Evolutionary conservation across 2,113 vertebrate species (phyloP).

Genomic region (Columbina picui): DNA sequence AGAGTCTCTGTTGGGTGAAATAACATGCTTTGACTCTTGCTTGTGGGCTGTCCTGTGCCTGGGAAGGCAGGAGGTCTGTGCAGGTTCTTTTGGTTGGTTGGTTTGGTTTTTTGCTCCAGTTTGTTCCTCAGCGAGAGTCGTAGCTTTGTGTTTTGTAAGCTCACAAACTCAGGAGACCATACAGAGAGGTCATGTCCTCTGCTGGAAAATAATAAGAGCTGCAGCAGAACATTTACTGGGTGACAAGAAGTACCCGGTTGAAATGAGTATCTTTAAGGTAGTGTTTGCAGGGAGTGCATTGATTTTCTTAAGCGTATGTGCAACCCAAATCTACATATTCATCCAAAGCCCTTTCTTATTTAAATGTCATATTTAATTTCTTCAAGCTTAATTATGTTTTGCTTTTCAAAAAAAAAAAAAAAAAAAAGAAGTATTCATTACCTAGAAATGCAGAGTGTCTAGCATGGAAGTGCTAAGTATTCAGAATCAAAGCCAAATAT

Average conservation of each 20-base stretch:
- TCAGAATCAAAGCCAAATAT: conserved; percentile 61
- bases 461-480: conserved; percentile 39
- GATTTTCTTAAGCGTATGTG: not conserved
- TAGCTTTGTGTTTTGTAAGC: not conserved
- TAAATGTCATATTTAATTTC: conserved; percentile 58
- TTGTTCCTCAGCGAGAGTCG: not conserved
- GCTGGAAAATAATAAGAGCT: not conserved
- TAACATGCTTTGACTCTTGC: not conserved
- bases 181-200: not conserved
- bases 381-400: conserved; percentile 57
- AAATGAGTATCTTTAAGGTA: not conserved
- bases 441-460: conserved; percentile 24
- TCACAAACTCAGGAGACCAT: not conserved
- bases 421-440: conserved; percentile 54
- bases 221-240: not conserved
- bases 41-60: not conserved
- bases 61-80: not conserved
- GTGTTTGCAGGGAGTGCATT: not conserved
- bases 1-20: not conserved
- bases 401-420: not conserved
- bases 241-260: not conserved
- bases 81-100: not conserved
- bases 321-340: conserved; percentile 22
- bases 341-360: conserved; percentile 37
- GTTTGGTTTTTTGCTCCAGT: not conserved